Evolutionary conservation across 2,113 vertebrate species (phyloP).

Genomic region (Poecile atricapillus): DNA sequence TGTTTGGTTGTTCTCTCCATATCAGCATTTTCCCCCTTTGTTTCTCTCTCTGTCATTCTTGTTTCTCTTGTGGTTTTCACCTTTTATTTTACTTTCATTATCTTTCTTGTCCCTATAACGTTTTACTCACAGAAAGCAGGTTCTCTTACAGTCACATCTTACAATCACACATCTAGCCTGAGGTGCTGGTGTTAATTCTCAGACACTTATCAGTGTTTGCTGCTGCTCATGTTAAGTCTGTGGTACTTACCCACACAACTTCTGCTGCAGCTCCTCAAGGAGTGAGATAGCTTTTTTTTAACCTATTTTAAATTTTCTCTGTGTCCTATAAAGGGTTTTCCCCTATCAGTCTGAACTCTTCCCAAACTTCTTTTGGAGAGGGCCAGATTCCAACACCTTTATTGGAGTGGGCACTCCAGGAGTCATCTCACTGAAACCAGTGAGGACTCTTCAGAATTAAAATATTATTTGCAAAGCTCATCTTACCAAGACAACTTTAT

Average conservation of each 20-base stretch:
- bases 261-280: not conserved
- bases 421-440: not conserved
- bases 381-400: not conserved
- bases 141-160: not conserved
- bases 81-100: not conserved
- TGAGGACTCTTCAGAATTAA: not conserved
- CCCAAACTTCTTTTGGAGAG: not conserved
- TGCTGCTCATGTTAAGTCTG: not conserved
- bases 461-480: not conserved
- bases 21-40: rapidly evolving
- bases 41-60: not conserved
- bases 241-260: not conserved
- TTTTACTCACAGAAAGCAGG: not conserved
- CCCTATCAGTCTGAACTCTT: not conserved
- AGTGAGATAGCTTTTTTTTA: not conserved
- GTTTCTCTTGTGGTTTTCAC: not conserved
- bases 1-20: not conserved
- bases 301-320: not conserved
- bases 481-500: not conserved
- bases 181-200: not conserved
- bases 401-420: not conserved
- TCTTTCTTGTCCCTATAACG: not conserved
- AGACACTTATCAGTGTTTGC: not conserved
- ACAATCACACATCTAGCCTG: not conserved
- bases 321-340: not conserved